A percentile compares a stretch with the other conserved stretches of the same genome.
phyloP scores from a whole-genome alignment of 1,140 invertebrate genomes.

The Latrodectus geometricus region DNA sequence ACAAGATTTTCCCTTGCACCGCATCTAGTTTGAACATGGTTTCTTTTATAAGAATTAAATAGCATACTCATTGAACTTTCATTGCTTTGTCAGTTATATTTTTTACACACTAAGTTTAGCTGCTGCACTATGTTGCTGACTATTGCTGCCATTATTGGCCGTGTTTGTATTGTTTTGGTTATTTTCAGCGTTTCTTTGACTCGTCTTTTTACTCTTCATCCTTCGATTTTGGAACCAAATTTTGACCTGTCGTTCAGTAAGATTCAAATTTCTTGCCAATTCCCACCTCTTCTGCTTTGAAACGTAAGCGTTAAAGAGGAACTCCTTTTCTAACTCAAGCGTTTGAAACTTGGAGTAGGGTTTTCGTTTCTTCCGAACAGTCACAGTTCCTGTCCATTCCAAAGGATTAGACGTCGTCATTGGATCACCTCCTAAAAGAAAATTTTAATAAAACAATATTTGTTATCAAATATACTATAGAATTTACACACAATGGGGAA shows the following conservation, averaged over 20 bases:
- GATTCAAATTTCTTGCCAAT: conserved; percentile 89
- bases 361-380: conserved; percentile 95
- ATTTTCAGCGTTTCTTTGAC: conserved; percentile 81
- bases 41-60: neutral
- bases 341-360: conserved; percentile 97
- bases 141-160: conserved; percentile 67
- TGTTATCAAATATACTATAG: neutral
- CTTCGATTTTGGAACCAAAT: conserved; percentile 97
- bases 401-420: conserved; percentile 77
- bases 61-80: neutral
- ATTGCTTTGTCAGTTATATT: neutral
- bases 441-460: conserved; percentile 28
- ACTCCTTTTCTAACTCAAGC: conserved; percentile 96
- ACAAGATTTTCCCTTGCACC: neutral
- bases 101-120: conserved; percentile 43
- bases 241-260: conserved; percentile 95
- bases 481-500: too few relatives aligned
- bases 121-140: conserved; percentile 32
- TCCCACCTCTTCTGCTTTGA: conserved; percentile 98
- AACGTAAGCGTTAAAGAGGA: conserved; percentile 95
- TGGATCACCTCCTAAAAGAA: conserved; percentile 66
- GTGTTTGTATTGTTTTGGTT: conserved; percentile 80
- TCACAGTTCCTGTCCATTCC: conserved; percentile 88
- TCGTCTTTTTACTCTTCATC: conserved; percentile 99
- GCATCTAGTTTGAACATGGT: neutral